Base-by-base conservation (phyloP, 2,113 vertebrate species). In the Ivindomyrus marchei region DNA sequence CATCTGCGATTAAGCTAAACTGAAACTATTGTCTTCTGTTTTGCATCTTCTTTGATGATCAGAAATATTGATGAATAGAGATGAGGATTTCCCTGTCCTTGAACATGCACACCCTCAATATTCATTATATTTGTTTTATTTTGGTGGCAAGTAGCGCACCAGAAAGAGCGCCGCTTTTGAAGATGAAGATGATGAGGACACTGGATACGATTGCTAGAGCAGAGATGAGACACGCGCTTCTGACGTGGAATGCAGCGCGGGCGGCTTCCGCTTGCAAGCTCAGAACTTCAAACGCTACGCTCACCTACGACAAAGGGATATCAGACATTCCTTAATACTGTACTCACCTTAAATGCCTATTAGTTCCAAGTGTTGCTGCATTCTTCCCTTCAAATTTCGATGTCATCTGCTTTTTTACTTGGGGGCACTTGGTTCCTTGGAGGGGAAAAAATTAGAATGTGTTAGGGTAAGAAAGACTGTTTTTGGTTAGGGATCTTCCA, bases 371-470 rank as follows among this genome's bases (percentile, higher is more conserved):
- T 15, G 45, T n/a, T 6, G 47, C 31, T 53, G n/a, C 24, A 83
- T 52, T 47, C 70, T 83, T 83, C n/a, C 24, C 21, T 62, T 66
- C 42, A 88, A 62, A 88, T 90, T 52, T 46, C n/a, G 17, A 24
- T 17, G 36, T 77, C 66, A 58, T 10, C 66, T 49, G 3, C 15
- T 49, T 74, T 45, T 46, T 52, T 70, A 17, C 90, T 52, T 80
- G 15, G 19, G 50, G 70, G 49, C 31, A 49, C 88, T 62, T 52
- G 39, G 27, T 52, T 47, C 83, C 88, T 86, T n/a, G 77, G 85
- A 86, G 31, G 36, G 52, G n/a, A 70, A 89, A 85, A 90, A 42
- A 84, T 89, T 90, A 83, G 49, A 83, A 84, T 9, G 42, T 53
- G 42, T 85, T 50, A n/a, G 19, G 47, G 36, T 56, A 27, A 89